Evolutionary conservation across 2,113 vertebrate species (phyloP).

Genomic region (Engystomops pustulosus): DNA sequence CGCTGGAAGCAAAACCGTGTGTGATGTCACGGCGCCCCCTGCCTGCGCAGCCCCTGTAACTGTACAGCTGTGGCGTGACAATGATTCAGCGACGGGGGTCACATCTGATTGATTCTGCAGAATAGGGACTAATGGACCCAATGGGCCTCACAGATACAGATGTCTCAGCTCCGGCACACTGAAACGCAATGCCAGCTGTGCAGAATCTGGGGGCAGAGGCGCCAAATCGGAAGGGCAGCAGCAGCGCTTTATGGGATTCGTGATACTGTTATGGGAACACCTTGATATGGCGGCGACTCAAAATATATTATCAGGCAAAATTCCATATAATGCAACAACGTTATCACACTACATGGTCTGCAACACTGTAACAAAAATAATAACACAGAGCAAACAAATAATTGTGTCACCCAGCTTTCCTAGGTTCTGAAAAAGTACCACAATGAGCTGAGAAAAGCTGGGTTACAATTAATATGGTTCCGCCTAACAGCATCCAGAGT

Average conservation of each 20-base stretch:
- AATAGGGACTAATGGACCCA: conserved; percentile 45
- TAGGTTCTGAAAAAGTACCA: not conserved
- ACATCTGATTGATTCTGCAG: conserved; percentile 46
- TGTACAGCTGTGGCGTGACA: conserved; percentile 44
- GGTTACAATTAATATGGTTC: too few relatives aligned
- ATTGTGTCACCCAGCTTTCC: not conserved
- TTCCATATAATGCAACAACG: too few relatives aligned
- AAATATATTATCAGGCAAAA: too few relatives aligned
- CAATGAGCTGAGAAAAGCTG: too few relatives aligned
- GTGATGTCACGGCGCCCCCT: conserved; percentile 6
- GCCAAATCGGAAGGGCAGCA: conserved; percentile 14
- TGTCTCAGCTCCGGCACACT: not conserved
- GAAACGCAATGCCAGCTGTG: not conserved
- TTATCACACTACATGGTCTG: too few relatives aligned
- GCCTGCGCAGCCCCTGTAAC: conserved; percentile 32
- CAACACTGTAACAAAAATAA: too few relatives aligned
- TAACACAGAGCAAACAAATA: too few relatives aligned
- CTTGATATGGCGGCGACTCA: conserved; percentile 9
- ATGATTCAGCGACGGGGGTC: conserved; percentile 24
- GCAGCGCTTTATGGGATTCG: conserved; percentile 29
- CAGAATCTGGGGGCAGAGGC: not conserved
- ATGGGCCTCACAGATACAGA: conserved; percentile 22
- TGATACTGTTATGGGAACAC: conserved; percentile 10
- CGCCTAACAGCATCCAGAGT: too few relatives aligned
- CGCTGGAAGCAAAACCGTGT: conserved; percentile 26